Conservation (phyloP, 1,140 invertebrate genomes). For the Neodiprion fabricii region DNA sequence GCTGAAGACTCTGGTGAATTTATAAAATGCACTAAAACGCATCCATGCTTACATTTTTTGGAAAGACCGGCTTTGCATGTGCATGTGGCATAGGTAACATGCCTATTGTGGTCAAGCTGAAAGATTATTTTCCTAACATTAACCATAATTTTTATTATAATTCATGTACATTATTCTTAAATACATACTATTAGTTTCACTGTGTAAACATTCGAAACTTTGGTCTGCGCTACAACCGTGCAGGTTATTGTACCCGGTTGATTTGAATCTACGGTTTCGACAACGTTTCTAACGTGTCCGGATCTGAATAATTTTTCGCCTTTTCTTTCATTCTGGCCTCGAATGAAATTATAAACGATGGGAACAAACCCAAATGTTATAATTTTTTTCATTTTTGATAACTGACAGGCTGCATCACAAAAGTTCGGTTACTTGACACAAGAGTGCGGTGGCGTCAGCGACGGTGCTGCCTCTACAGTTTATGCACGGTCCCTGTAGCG, state of each 20-base stretch:
- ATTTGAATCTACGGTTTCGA: not conserved
- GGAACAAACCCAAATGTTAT: slow-evolving; percentile 10
- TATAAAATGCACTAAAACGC: slow-evolving; percentile 21
- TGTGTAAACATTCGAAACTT: too few species aligned
- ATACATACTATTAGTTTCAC: too few species aligned
- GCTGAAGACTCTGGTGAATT: slow-evolving; percentile 20
- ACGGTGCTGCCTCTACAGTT: too few species aligned
- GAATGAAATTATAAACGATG: not conserved
- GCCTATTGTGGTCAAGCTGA: slow-evolving; percentile 22
- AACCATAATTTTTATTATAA: too few species aligned
- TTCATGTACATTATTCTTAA: too few species aligned
- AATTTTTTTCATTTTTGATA: slow-evolving; percentile 12
- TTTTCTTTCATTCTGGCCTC: not conserved
- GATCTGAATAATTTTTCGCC: slow-evolving; percentile 2
- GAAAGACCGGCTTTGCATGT: slow-evolving; percentile 21
- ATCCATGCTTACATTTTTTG: slow-evolving; percentile 23
- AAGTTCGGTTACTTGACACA: too few species aligned
- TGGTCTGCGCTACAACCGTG: too few species aligned
- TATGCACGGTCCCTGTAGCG: too few species aligned
- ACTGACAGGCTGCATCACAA: too few species aligned
- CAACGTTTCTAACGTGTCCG: slow-evolving; percentile 4
- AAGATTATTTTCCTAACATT: not conserved
- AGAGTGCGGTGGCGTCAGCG: too few species aligned
- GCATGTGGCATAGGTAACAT: slow-evolving; percentile 20
- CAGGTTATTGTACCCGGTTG: too few species aligned